Evolutionary conservation across 2,797 vertebrate species (phyloP).

Genomic region (Crypturellus tataupa): DNA sequence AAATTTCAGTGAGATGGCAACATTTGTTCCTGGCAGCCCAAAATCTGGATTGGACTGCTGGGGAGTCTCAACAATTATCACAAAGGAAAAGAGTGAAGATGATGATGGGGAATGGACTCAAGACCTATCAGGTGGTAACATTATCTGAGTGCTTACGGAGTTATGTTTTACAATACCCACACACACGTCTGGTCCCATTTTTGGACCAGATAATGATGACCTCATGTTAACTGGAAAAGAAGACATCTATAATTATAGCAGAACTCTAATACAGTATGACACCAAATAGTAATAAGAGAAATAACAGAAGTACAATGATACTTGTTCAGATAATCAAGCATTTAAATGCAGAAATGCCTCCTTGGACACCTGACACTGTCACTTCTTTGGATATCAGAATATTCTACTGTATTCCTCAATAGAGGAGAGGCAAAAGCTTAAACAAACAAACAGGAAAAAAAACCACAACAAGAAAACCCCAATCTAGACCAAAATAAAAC

Average conservation of each 20-base stretch:
- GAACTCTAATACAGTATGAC: not conserved
- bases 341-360: not conserved
- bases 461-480: too few relatives aligned
- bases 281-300: not conserved
- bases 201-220: not conserved
- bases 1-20: not conserved
- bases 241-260: not conserved
- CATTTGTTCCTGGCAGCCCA: not conserved
- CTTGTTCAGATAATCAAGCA: not conserved
- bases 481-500: not conserved
- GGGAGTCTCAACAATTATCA: not conserved
- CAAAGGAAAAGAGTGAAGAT: not conserved
- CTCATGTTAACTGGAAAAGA: not conserved
- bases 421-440: not conserved
- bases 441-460: not conserved
- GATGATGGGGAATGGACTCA: not conserved
- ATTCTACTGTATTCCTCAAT: not conserved
- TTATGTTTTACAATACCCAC: not conserved
- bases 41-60: not conserved
- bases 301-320: not conserved
- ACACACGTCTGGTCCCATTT: not conserved
- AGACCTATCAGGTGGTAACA: not conserved
- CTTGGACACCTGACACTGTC: not conserved
- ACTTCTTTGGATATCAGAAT: not conserved
- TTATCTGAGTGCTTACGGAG: not conserved